Percentiles rank a stretch among this genome's conserved stretches.
phyloP scores from a whole-genome alignment of 1,140 invertebrate species.

The Lepidurus packardi region DNA sequence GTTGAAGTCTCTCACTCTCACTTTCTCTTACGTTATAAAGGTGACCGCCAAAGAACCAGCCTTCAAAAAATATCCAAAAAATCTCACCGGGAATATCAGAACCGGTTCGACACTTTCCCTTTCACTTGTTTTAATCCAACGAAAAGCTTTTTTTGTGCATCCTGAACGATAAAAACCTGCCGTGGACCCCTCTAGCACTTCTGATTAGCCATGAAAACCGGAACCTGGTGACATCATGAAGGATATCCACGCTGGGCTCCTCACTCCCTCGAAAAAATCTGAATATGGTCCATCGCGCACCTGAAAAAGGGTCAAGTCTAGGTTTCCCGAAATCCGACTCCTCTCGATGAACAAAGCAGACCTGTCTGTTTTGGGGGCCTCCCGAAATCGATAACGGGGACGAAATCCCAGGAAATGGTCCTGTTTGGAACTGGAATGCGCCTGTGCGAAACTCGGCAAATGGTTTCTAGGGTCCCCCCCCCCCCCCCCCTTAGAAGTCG shows the following conservation, averaged over 20 bases:
- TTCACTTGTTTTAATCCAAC: neutral
- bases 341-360: too few relatives aligned
- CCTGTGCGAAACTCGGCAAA: neutral
- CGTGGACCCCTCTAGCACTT: neutral
- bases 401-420: too few relatives aligned
- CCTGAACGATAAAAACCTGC: neutral
- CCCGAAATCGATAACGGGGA: too few relatives aligned
- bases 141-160: neutral
- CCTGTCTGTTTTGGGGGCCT: too few relatives aligned
- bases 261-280: neutral
- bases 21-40: neutral
- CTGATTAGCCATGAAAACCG: neutral
- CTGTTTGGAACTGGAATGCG: neutral
- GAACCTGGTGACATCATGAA: neutral
- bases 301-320: too few relatives aligned
- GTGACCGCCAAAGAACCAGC: neutral
- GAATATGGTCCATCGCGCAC: too few relatives aligned
- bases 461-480: neutral
- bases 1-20: neutral
- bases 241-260: neutral
- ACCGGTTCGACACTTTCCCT: conserved; percentile 9
- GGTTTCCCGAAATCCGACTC: too few relatives aligned
- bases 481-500: neutral
- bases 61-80: neutral
- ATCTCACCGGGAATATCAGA: neutral